A percentile compares a stretch with the other conserved stretches of the same genome.
Conservation (phyloP, 2,113 vertebrate species). For the Oxygymnocypris stewartii region DNA sequence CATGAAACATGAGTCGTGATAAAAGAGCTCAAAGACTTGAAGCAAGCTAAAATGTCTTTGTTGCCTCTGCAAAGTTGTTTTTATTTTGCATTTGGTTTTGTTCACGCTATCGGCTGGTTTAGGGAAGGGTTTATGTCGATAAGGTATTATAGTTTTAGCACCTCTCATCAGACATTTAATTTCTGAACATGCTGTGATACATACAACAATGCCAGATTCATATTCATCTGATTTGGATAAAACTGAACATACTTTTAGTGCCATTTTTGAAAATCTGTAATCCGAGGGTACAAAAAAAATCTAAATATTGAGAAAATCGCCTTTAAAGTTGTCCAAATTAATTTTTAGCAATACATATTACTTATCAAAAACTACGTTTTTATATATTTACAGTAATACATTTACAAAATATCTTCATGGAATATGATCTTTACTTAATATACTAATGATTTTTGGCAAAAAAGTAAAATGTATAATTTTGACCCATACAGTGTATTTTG, state of each 20-base stretch:
- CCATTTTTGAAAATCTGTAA: too few relatives aligned
- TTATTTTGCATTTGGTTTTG: not conserved
- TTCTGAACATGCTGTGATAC: not conserved
- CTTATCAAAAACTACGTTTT: too few relatives aligned
- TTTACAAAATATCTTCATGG: too few relatives aligned
- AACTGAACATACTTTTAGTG: not conserved
- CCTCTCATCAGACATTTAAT: not conserved
- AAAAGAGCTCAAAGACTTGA: not conserved
- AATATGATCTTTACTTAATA: too few relatives aligned
- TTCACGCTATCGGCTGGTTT: not conserved
- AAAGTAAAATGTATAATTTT: too few relatives aligned
- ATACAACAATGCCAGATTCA: not conserved
- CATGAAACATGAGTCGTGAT: not conserved
- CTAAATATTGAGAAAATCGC: too few relatives aligned
- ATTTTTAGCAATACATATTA: too few relatives aligned
- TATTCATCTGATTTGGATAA: not conserved
- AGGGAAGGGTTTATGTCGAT: not conserved
- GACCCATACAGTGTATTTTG: too few relatives aligned
- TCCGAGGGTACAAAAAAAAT: too few relatives aligned
- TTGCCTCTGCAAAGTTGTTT: not conserved
- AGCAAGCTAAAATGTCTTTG: not conserved
- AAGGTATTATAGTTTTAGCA: not conserved
- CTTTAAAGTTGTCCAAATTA: too few relatives aligned
- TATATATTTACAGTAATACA: too few relatives aligned
- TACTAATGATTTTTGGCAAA: too few relatives aligned